phyloP scores from a whole-genome alignment of 2,113 vertebrate species.

The Hippopotamus amphibius region DNA sequence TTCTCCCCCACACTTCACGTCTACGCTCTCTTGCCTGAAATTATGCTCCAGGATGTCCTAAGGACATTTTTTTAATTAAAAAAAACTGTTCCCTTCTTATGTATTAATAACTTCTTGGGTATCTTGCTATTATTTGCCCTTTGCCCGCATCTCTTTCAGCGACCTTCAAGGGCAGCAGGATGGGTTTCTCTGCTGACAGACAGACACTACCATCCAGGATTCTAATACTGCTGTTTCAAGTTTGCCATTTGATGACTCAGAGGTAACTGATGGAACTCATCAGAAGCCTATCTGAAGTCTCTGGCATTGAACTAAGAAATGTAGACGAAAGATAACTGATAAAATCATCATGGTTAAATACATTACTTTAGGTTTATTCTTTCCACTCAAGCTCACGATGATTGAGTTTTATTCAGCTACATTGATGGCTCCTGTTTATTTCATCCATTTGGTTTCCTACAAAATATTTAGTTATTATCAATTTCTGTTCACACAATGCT shows the following conservation, averaged over 20 bases:
- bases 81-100: not conserved
- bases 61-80: not conserved
- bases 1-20: not conserved
- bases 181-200: not conserved
- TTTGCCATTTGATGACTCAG: not conserved
- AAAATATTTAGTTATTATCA: conserved; percentile 47
- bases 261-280: not conserved
- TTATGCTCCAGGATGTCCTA: not conserved
- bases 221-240: not conserved
- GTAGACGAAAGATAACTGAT: not conserved
- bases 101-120: not conserved
- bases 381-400: not conserved
- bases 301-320: not conserved
- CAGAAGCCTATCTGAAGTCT: not conserved
- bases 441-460: not conserved
- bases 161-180: not conserved
- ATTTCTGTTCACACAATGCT: not conserved
- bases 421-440: conserved; percentile 46
- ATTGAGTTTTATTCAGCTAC: not conserved
- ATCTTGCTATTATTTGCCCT: not conserved
- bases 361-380: not conserved
- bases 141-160: not conserved
- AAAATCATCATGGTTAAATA: conserved; percentile 12
- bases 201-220: not conserved
- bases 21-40: not conserved